A percentile compares a stretch with the other conserved stretches of the same genome.
These are phyloP conservation scores for Embidobia sp. DNA, from an alignment of 2,888 invertebrate species.

Conservation along the genomic window DNA sequence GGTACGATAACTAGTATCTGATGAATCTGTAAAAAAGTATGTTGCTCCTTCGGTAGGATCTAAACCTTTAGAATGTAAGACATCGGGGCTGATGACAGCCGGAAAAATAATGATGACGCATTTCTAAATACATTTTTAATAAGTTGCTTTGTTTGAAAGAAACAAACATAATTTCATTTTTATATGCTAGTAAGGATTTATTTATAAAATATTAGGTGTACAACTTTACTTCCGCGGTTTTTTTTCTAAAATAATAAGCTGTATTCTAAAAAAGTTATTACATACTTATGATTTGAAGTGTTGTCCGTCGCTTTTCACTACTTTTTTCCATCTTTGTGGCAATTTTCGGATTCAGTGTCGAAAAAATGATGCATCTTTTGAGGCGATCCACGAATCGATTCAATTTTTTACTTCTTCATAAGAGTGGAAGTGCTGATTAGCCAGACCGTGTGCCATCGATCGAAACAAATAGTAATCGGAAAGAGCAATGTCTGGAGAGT, in stretches of 20 bases:
- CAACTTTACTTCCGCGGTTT: background rate
- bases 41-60: too few relatives aligned
- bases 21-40: too few relatives aligned
- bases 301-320: background rate
- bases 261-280: background rate
- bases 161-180: too few relatives aligned
- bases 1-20: too few relatives aligned
- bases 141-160: too few relatives aligned
- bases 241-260: background rate
- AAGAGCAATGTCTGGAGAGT: slow-evolving; percentile 1
- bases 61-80: too few relatives aligned
- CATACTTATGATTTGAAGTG: background rate
- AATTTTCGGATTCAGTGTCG: background rate
- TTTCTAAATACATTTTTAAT: too few relatives aligned
- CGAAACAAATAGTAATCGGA: background rate
- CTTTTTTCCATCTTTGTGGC: slow-evolving; percentile 3
- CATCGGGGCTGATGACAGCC: too few relatives aligned
- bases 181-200: too few relatives aligned
- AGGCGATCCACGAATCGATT: background rate
- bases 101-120: too few relatives aligned
- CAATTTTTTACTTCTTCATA: background rate
- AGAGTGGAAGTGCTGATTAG: background rate
- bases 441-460: background rate
- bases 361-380: background rate
- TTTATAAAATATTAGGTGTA: slow-evolving; percentile 8